Conservation (phyloP, 2,797 vertebrate genomes). For the Myotis vivesi region DNA sequence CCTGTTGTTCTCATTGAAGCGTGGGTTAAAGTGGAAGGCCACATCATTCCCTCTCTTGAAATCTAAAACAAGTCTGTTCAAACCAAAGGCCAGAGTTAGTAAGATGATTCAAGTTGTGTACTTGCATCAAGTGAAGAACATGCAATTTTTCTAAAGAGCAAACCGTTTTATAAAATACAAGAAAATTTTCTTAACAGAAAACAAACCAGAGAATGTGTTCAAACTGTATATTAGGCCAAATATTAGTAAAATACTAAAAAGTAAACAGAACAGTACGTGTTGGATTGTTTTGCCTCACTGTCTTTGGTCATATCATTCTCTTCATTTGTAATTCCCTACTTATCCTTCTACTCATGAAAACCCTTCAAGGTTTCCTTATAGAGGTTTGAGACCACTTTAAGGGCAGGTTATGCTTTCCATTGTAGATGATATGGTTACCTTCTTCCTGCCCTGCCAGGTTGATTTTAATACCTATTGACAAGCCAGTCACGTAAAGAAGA, state of each 20-base stretch:
- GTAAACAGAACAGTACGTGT: background rate
- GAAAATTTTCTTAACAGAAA: background rate
- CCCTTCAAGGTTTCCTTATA: background rate
- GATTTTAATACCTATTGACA: background rate
- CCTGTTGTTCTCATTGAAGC: slow-evolving; percentile 87
- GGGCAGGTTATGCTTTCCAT: background rate
- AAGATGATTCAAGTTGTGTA: background rate
- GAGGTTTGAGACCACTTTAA: background rate
- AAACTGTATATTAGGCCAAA: background rate
- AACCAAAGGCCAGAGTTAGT: slow-evolving; percentile 47
- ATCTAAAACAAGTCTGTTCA: slow-evolving; percentile 89
- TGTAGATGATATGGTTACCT: background rate
- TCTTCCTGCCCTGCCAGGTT: background rate
- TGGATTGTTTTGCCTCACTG: background rate
- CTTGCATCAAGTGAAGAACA: background rate
- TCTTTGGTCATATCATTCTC: background rate
- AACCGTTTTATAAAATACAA: background rate
- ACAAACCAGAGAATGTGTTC: background rate
- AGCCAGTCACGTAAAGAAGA: background rate
- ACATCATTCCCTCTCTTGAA: slow-evolving; percentile 89
- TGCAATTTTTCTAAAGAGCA: background rate
- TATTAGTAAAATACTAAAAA: background rate
- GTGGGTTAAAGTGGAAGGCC: slow-evolving; percentile 96
- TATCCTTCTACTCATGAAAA: background rate
- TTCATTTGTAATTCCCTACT: background rate